Evolutionary conservation across 2,113 vertebrate species (phyloP).

Genomic region (Alces alces): DNA sequence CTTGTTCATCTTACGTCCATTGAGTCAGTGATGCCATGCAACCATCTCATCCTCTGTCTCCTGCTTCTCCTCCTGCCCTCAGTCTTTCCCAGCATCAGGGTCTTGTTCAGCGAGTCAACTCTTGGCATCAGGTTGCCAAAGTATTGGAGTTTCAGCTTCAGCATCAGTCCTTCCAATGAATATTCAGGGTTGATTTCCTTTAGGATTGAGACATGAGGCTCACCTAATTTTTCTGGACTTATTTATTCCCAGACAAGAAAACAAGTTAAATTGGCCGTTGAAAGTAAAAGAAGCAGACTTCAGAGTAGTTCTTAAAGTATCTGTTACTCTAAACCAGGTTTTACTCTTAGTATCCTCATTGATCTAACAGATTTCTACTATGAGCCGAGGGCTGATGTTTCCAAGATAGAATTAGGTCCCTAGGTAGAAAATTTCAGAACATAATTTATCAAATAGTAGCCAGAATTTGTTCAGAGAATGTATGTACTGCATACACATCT

Average conservation of each 20-base stretch:
- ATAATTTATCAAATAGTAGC: conserved; percentile 23
- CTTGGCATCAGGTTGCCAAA: background rate
- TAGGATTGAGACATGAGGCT: background rate
- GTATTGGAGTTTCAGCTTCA: background rate
- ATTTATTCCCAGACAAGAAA: conserved; percentile 23
- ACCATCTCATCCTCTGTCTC: background rate
- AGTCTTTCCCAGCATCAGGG: background rate
- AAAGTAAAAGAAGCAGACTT: conserved; percentile 13
- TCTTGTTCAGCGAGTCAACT: background rate
- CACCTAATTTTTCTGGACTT: background rate
- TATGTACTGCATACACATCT: background rate
- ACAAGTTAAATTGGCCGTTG: background rate
- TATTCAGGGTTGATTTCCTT: background rate
- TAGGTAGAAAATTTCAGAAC: conserved; percentile 24
- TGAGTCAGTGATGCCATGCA: background rate
- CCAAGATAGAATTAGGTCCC: background rate
- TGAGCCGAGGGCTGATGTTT: conserved; percentile 14
- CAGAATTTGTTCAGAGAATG: conserved; percentile 17
- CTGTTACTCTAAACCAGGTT: background rate
- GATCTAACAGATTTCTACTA: conserved; percentile 17
- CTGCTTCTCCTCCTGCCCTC: background rate
- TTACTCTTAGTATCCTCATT: background rate
- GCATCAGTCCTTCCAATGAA: background rate
- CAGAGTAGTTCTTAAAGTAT: background rate
- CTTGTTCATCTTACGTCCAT: background rate